Percentiles rank a stretch among this genome's conserved stretches.
phyloP scores from a whole-genome alignment of 2,888 invertebrate species.

The Callimorpha dominula region DNA sequence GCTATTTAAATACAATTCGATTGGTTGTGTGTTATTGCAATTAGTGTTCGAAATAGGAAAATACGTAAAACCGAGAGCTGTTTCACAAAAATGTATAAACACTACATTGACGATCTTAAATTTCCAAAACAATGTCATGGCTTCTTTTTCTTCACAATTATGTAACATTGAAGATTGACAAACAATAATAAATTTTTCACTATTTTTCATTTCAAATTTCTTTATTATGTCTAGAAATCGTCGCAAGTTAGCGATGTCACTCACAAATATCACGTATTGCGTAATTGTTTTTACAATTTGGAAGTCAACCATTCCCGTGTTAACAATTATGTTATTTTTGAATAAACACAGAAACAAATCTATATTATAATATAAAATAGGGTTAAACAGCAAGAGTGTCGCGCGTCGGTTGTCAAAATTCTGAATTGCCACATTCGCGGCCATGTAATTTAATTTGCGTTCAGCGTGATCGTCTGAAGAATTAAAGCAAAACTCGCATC shows the following conservation, averaged over 20 bases:
- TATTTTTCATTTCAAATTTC: slow-evolving; percentile 65
- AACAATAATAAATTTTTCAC: slow-evolving; percentile 69
- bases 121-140: slow-evolving; percentile 66
- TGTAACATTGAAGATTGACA: slow-evolving; percentile 59
- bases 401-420: slow-evolving; percentile 71
- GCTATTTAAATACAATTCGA: slow-evolving; percentile 50
- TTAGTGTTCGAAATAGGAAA: slow-evolving; percentile 56
- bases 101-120: slow-evolving; percentile 70
- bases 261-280: slow-evolving; percentile 70
- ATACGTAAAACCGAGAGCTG: slow-evolving; percentile 64
- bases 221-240: slow-evolving; percentile 61
- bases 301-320: slow-evolving; percentile 53
- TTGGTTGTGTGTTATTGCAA: slow-evolving; percentile 62
- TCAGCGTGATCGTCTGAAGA: slow-evolving; percentile 22
- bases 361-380: slow-evolving; percentile 57
- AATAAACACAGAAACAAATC: slow-evolving; percentile 65
- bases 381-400: slow-evolving; percentile 70
- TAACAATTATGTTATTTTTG: slow-evolving; percentile 61
- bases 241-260: slow-evolving; percentile 55
- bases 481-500: neutral
- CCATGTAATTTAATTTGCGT: slow-evolving; percentile 59
- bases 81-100: slow-evolving; percentile 56
- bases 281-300: slow-evolving; percentile 45
- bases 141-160: slow-evolving; percentile 67
- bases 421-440: slow-evolving; percentile 66